Base-by-base conservation (phyloP, 23 tunicate species). In the Trididemnum clinides region DNA sequence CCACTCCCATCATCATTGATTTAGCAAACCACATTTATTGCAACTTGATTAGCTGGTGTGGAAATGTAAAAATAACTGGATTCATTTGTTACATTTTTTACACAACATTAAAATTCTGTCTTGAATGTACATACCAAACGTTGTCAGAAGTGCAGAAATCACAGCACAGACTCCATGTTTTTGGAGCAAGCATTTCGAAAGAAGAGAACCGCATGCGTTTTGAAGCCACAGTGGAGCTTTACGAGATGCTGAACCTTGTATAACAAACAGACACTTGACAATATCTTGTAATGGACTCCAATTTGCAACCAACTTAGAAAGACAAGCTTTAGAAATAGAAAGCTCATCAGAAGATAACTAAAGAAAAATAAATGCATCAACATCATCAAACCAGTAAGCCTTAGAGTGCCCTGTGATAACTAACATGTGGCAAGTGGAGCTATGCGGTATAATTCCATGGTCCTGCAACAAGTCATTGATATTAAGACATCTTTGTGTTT, bases 181-280 rank as follows among this genome's bases (percentile, higher is more conserved):
- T 15, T 35, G 79, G 1, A 83, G 49, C 33, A 83, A 33, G 35
- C 79, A 70, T 28, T 70, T 71, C 10, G 87, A 83, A 1, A 83
- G 79, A 49, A 83, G 66, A 22, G n/a, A 22, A 33, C 87, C 87
- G 33, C 87, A 83, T 18, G 87, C 65, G 31, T 70, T 71, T 2
- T 33, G 31, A 27, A 83, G 21, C 87, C 87, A 83, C 1, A 34
- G 28, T 27, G 87, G 87, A 70, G 72, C 27, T 21, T 20, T 1
- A 28, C 78, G 58, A 50, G 80, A 49, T 3, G 44, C 18, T 20
- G 64, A 69, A 2, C 87, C 87, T 83, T 83, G 87, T 12, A 83
- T 23, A 1, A 71, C 28, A 3, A 83, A 36, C 2, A 83, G 58
- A 23, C 87, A 38, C 32, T 51, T 83, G 2, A 71, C 87, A 19